Base-by-base conservation (phyloP, 2,797 vertebrate species). In the Lemur catta region DNA sequence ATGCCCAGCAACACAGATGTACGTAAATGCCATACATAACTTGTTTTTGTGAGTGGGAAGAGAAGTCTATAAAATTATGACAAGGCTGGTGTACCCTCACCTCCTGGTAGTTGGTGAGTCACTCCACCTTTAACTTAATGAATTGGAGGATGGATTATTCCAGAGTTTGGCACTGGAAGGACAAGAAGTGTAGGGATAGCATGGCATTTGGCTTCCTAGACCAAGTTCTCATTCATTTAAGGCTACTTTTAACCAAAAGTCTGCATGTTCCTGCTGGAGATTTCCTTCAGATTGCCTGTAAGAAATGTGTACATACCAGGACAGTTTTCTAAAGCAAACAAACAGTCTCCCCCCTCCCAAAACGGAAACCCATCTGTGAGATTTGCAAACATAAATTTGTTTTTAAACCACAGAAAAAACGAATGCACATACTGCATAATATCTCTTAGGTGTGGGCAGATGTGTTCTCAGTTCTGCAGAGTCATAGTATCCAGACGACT, bases 1-100 rank as follows among this genome's bases (percentile, higher is more conserved):
- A 98, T 96, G 97, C 98, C 98, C 98, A 98, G 97, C 94, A 97
- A 95, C 96, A 82, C 98, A 98, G 98, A 97, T 98, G 97, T 89
- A 85, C 78, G 33, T 52, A 96, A 94, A 93, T 97, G 97, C 97
- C 96, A 96, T 96, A 81, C 97, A 97, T 98, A 98, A 93, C 95
- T 96, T 96, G 95, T 97, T 91, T 72, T 92, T 75, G 14, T 92
- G 85, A 72, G 17, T 81, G 89, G 92, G 91, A 96, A 97, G 92
- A 94, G 96, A 95, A 96, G 61, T 69, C 50, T 90, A 26, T 38
- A 69, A 92, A 57, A 57, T 63, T 20, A 72, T 38, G 94, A 82
- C 4, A 65, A 85, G 59, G 18, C 87, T 94, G 78, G 50, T 92
- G 95, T 63, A 15, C n/a, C 35, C 52, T 96, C 75, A 33, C 91